Base-by-base conservation (phyloP, 2,797 vertebrate genomes). In the Falco peregrinus region DNA sequence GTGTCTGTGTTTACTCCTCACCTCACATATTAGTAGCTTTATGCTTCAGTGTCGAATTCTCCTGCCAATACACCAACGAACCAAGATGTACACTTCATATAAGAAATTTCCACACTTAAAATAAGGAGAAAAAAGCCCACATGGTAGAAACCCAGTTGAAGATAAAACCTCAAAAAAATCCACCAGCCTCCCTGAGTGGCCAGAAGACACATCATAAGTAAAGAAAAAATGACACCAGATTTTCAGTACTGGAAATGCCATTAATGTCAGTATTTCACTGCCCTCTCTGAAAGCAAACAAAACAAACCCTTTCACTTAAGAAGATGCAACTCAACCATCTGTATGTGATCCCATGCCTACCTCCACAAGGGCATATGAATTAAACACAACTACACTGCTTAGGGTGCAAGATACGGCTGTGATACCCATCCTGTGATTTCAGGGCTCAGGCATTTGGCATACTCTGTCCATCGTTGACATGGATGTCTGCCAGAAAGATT, bases 211-310 rank as follows among this genome's bases (percentile, higher is more conserved):
- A 84, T 24, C 47, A 7, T 43, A 84, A 89, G 35, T 8, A 87
- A 92, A 92, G 51, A 64, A 86, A 87, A 70, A 87, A 68, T 8
- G 19, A 22, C 41, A 90, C 11, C 60, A 39, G 47, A 86, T 65
- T 91, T 91, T 86, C 76, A 88, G 65, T 33, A 26, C 59, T 91
- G 80, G 74, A 84, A 95, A 90, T 67, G 18, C 67, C 67, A 76
- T 48, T 90, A 84, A 29, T 10, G 4, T 64, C 60, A 57, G 26
- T 63, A 82, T 84, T 84, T 88, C 25, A 18, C 4, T 13, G 13
- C 56, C 39, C 70, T 86, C 69, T 69, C 69, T 85, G 61, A 94
- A 89, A 71, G n/a, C 26, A 69, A 79, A 78, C 8, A 61, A 60
- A 87, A 70, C 48, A 83, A 76, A 71, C 3, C 16, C 35, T 16